A percentile compares a stretch with the other conserved stretches of the same genome.
These are phyloP conservation scores for Pogonocherus hispidulus DNA, from an alignment of 2,888 invertebrate genomes.

Conservation along the genomic window DNA sequence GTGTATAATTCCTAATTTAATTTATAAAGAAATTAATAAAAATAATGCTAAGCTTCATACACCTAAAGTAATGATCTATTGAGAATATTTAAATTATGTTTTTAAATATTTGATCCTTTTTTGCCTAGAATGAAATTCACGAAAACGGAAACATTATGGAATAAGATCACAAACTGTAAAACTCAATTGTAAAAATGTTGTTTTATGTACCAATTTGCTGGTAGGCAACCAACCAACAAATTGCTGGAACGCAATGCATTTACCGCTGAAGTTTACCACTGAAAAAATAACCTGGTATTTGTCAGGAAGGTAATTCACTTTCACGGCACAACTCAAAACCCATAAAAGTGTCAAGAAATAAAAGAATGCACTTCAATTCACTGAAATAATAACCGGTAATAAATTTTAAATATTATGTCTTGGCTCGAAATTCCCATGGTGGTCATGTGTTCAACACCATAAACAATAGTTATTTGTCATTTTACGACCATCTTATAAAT, in stretches of 20 bases:
- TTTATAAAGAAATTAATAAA: no score
- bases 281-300: background rate
- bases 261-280: no score
- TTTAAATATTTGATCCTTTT: no score
- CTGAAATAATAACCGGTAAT: background rate
- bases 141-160: background rate
- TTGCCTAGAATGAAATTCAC: no score
- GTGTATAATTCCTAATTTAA: no score
- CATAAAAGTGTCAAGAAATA: background rate
- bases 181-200: background rate
- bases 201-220: background rate
- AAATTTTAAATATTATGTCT: background rate
- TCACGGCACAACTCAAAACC: background rate
- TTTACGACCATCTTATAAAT: background rate
- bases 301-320: background rate
- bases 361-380: background rate
- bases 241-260: background rate
- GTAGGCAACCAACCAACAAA: background rate
- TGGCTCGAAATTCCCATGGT: background rate
- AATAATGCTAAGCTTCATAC: no score
- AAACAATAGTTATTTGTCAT: background rate
- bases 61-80: no score
- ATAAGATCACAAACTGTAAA: background rate
- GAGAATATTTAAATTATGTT: no score
- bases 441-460: background rate